Base-by-base conservation (phyloP, 2,888 invertebrate genomes). In the Catonia carolina region DNA sequence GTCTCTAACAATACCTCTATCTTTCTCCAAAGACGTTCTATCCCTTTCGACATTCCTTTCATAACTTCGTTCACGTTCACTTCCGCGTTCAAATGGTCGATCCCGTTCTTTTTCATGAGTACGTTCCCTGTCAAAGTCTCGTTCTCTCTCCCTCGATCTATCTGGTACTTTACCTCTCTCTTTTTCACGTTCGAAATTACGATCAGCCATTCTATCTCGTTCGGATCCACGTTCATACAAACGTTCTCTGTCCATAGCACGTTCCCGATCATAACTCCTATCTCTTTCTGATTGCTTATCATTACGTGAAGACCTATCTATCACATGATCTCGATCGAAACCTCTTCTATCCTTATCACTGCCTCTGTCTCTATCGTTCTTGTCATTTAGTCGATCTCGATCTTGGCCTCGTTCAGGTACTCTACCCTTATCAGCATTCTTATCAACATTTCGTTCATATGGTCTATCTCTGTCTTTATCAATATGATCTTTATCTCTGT, bases 401-500 rank as follows among this genome's bases (percentile, higher is more conserved):
- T 58, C 60, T 39, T 35, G 47, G 23, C 15, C 45, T 37, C 59
- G 42, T 12, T 58, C 59, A 10, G 52, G 47, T 10, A 20, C 33
- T 20, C 56, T 45, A n/a, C 23, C 14, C 37, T 58, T 56, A 20
- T 61, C 61, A 1, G 54, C 14, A 15, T 72, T 62, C 23, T 72
- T 64, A 51, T 73, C 73, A 15, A 55, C 53, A 10, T 51, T 8
- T 45, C 56, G 58, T 8, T 60, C 59, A 35, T 35, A 48, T 5
- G 78, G 62, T 77, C 77, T 63, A 68, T 71, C 60, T 76, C 67
- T 55, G 61, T 63, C 56, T 36, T 47, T 62, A 72, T 14, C 72
- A 67, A 1, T 72, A 72, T 23, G 73, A 42, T 51, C 76, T 39
- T 61, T 70, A 60, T 76, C 75, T 8, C 77, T 73, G 61, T 79